These are phyloP conservation scores for Chionodraco myersi DNA, from an alignment of 2,113 vertebrate genomes.

Conservation along the genomic window DNA sequence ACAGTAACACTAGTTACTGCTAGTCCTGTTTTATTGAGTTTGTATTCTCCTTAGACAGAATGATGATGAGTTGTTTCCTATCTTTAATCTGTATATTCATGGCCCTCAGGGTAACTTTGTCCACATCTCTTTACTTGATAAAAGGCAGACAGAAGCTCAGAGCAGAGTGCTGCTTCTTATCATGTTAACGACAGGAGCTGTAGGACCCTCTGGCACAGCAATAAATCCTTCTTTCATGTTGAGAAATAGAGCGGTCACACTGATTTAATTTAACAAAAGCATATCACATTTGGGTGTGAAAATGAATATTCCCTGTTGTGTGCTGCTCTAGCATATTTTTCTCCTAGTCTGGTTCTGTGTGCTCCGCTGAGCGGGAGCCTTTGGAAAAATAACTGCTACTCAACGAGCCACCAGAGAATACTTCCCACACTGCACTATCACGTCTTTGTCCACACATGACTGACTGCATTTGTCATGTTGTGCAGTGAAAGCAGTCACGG, in stretches of 20 bases:
- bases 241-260: slow-evolving; percentile 50
- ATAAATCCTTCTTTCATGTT: slow-evolving; percentile 34
- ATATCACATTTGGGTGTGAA: slow-evolving; percentile 58
- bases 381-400: slow-evolving; percentile 39
- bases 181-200: slow-evolving; percentile 13
- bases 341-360: slow-evolving; percentile 3
- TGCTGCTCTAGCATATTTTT: slow-evolving; percentile 15
- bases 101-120: slow-evolving; percentile 2
- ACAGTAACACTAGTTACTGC: slow-evolving; percentile 1
- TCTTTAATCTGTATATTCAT: neutral
- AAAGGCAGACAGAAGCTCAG: slow-evolving; percentile 10
- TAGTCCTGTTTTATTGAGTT: neutral
- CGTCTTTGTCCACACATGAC: slow-evolving; percentile 47
- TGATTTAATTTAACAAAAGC: slow-evolving; percentile 63
- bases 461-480: slow-evolving; percentile 51
- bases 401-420: slow-evolving; percentile 42
- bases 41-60: slow-evolving; percentile 1
- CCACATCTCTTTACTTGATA: slow-evolving; percentile 20
- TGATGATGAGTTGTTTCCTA: slow-evolving; percentile 11
- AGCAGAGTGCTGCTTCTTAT: slow-evolving; percentile 22
- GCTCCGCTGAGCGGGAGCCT: slow-evolving; percentile 19
- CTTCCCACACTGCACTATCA: slow-evolving; percentile 48
- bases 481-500: slow-evolving; percentile 45
- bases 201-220: neutral
- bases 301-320: slow-evolving; percentile 41